These are phyloP conservation scores for Ophion slaviceki DNA, from an alignment of 2,888 invertebrate species.

Conservation along the genomic window DNA sequence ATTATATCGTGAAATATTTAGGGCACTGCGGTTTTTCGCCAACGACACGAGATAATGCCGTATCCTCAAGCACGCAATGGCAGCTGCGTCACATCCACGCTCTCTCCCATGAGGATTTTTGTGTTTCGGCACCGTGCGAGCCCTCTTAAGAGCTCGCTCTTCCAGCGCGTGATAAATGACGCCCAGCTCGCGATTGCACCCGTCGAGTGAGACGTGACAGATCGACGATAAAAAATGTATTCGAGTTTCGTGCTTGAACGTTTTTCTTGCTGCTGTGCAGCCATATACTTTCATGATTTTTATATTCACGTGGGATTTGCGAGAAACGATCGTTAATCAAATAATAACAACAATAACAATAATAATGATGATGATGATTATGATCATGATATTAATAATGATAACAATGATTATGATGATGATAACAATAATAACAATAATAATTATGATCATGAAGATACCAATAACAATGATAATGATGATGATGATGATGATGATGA, in stretches of 20 bases:
- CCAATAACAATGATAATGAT: too few species aligned
- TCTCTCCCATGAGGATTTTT: background rate
- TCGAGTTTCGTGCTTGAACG: background rate
- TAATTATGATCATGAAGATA: too few species aligned
- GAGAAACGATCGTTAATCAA: background rate
- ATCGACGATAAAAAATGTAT: constrained; percentile 24
- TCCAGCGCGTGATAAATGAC: background rate
- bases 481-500: too few species aligned
- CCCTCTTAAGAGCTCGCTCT: background rate
- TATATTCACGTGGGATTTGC: background rate
- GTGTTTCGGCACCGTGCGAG: background rate
- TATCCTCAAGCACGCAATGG: background rate
- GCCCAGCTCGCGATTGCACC: background rate
- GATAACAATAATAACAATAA: too few species aligned
- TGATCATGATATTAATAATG: too few species aligned
- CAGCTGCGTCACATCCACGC: background rate
- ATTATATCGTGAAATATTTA: background rate
- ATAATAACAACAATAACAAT: background rate
- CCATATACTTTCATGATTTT: background rate
- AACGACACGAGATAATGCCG: background rate
- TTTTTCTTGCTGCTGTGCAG: background rate
- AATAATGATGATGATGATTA: too few species aligned
- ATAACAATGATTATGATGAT: too few species aligned
- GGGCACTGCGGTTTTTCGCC: background rate
- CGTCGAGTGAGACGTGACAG: constrained; percentile 32